phyloP scores from a whole-genome alignment of 2,113 vertebrate genomes.

The Siniperca chuatsi region DNA sequence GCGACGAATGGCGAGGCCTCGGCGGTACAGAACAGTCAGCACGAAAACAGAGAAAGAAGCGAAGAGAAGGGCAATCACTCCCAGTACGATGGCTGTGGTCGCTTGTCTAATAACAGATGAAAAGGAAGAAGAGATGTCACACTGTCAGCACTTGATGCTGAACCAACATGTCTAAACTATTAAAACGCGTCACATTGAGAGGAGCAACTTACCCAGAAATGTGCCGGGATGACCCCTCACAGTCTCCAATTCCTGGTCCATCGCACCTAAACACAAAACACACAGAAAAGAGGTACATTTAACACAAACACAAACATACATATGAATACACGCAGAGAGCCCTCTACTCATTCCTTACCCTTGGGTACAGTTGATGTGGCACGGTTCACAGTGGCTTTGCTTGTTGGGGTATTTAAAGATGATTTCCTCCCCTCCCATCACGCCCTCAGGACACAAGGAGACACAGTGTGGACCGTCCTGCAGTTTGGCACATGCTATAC shows the following conservation, averaged over 20 bases:
- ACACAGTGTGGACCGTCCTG: conserved; percentile 94
- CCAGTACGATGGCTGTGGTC: conserved; percentile 86
- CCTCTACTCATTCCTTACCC: conserved; percentile 80
- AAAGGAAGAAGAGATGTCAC: background rate
- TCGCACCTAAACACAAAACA: conserved; percentile 82
- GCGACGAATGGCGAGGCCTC: conserved; percentile 91
- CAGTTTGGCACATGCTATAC: conserved; percentile 85
- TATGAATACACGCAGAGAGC: background rate
- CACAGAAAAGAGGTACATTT: conserved; percentile 5
- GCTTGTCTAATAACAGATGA: conserved; percentile 78
- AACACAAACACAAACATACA: background rate
- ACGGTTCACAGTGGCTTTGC: conserved; percentile 86
- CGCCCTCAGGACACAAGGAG: conserved; percentile 87
- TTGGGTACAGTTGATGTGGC: conserved; percentile 90
- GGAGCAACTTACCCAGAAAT: conserved; percentile 63
- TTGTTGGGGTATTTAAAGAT: conserved; percentile 91
- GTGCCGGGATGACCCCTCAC: conserved; percentile 67
- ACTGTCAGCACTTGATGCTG: background rate
- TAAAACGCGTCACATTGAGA: background rate
- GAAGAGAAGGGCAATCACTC: conserved; percentile 84
- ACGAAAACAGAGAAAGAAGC: conserved; percentile 83
- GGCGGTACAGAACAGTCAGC: conserved; percentile 88
- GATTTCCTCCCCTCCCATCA: conserved; percentile 89
- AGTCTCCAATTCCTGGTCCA: conserved; percentile 86
- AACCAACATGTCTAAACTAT: conserved; percentile 1